Evolutionary conservation across 2,888 invertebrate species (phyloP), one percentile per base, ranked within the genome.

Genomic region (Chymomyza amoena): DNA sequence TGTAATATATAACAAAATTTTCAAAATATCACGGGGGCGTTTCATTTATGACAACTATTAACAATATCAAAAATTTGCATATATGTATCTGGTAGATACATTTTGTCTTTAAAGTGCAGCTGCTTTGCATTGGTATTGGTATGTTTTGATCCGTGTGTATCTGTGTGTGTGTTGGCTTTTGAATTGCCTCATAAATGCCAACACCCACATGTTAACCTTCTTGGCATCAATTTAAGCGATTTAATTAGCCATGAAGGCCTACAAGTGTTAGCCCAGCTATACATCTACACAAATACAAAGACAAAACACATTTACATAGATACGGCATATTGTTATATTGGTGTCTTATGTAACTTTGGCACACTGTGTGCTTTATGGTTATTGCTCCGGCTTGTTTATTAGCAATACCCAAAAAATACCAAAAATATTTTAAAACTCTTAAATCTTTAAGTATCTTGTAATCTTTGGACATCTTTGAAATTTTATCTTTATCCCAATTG

Each of bases 211-310:
- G 70, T 74, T 84, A 78, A 88, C 84, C 84, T 85, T 85, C 88
- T 79, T 75, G 72, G 72, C 75, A 70, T 79, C 80, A 77, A 76
- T 79, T 81, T 76, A 75, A 81, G 76, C 82, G 61, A 88, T 77
- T 84, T 85, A 85, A 85, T 87, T 86, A 81, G 81, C 87, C 84
- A 86, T 86, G 84, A 85, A 85, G 88, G 84, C 84, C 88, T 70
- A 71, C 81, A 71, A 82, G 73, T 78, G 73, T 74, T 65, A 51
- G 32, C n/a, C 20, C 50, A 39, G 25, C 16, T n/a, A n/a, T 18
- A 52, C 15, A 54, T 6, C 2, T 56, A 25, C 5, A 45, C 0
- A 18, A 4, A 25, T 25, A 25, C 25, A 25, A 4, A 4, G 3
- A 25, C 4, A 25, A 25, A 15, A 59, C 6, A n/a, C 20, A 59